phyloP scores from a whole-genome alignment of 2,797 vertebrate genomes.

The Enteromius thamalakanensis region DNA sequence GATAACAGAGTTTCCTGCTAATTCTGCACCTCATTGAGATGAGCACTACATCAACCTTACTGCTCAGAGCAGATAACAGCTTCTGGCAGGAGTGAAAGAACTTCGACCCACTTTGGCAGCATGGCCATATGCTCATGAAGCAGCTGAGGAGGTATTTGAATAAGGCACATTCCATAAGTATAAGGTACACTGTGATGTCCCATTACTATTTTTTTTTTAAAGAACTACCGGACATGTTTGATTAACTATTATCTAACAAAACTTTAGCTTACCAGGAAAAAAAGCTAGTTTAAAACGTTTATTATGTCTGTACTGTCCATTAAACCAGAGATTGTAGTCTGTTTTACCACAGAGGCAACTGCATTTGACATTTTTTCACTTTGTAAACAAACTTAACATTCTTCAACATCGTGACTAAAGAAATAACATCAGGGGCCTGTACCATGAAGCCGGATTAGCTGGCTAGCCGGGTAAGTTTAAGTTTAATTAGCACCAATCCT shows the following conservation, averaged over 20 bases:
- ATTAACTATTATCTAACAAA: background rate
- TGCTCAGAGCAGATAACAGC: conserved; percentile 27
- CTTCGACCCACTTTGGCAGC: conserved; percentile 17
- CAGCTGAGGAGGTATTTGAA: background rate
- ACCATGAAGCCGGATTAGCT: too few species aligned
- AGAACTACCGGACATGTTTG: background rate
- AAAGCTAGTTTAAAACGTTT: background rate
- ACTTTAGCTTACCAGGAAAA: background rate
- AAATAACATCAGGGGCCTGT: background rate
- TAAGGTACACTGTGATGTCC: background rate
- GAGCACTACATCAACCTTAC: background rate
- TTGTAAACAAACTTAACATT: background rate
- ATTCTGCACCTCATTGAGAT: conserved; percentile 24
- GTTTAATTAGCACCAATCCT: too few species aligned
- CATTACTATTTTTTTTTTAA: background rate
- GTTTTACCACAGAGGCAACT: background rate
- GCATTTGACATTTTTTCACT: background rate
- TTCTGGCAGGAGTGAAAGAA: conserved; percentile 2
- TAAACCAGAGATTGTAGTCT: background rate
- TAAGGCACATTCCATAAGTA: background rate
- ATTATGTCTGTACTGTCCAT: background rate
- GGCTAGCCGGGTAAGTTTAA: too few species aligned
- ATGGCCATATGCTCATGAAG: conserved; percentile 19
- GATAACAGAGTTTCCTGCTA: conserved; percentile 36
- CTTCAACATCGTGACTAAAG: background rate